These are phyloP conservation scores for Chrosomus eos DNA, from an alignment of 2,797 vertebrate genomes.

Conservation along the genomic window DNA sequence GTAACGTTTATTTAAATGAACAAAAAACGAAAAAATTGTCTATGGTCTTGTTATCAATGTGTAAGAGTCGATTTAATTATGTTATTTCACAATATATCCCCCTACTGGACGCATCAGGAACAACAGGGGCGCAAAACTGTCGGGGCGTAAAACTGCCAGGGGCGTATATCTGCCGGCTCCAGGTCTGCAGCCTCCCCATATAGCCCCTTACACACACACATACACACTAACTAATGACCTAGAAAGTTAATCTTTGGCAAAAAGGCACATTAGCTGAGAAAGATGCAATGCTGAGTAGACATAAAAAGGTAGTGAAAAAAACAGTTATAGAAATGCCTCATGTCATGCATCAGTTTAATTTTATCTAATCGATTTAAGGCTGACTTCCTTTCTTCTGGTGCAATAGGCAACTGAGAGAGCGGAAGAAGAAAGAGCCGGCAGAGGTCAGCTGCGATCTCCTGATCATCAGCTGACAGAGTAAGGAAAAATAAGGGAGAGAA, in stretches of 20 bases:
- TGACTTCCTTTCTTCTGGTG: slow-evolving; percentile 34
- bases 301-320: background rate
- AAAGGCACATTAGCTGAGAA: background rate
- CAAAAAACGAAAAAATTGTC: too few relatives aligned
- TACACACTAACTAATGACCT: slow-evolving; percentile 70
- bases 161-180: too few relatives aligned
- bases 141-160: too few relatives aligned
- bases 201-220: too few relatives aligned
- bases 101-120: too few relatives aligned
- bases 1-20: too few relatives aligned
- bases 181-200: too few relatives aligned
- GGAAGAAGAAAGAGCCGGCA: slow-evolving; percentile 50
- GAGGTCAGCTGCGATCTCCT: slow-evolving; percentile 70
- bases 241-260: slow-evolving; percentile 79
- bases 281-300: slow-evolving; percentile 13
- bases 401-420: slow-evolving; percentile 37
- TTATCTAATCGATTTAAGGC: slow-evolving; percentile 39
- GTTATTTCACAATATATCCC: too few relatives aligned
- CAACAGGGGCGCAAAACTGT: too few relatives aligned
- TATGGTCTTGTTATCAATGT: too few relatives aligned
- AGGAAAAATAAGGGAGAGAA: slow-evolving; percentile 41
- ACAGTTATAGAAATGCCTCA: background rate
- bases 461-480: slow-evolving; percentile 77
- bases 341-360: slow-evolving; percentile 27
- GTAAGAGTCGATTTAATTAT: too few relatives aligned